A percentile compares a stretch with the other conserved stretches of the same genome.
Evolutionary conservation across 2,113 vertebrate species (phyloP).

Genomic region (Halichoeres trimaculatus): DNA sequence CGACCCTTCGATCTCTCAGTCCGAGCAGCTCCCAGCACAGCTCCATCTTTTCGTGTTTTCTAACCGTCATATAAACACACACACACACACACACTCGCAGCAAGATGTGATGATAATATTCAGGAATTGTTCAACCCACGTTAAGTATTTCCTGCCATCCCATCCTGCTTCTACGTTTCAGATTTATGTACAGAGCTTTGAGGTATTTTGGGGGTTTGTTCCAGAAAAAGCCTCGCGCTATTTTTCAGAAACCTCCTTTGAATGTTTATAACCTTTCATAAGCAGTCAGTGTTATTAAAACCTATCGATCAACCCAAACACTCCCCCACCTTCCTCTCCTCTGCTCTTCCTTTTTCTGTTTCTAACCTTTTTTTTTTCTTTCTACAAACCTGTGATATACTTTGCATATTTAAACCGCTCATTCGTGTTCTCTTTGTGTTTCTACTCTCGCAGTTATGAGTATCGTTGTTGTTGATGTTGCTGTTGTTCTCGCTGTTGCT

Average conservation of each 20-base stretch:
- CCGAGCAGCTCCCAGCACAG: conserved; percentile 67
- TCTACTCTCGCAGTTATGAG: conserved; percentile 74
- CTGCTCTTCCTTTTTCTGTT: conserved; percentile 33
- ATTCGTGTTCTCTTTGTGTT: conserved; percentile 76
- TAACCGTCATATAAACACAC: conserved; percentile 41
- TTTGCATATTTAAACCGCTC: conserved; percentile 84
- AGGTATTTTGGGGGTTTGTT: conserved; percentile 65
- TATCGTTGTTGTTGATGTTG: conserved; percentile 78
- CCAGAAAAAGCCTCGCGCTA: conserved; percentile 49
- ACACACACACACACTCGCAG: conserved; percentile 24
- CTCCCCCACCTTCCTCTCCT: not conserved
- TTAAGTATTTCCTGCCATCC: conserved; percentile 45
- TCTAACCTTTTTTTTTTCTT: conserved; percentile 73
- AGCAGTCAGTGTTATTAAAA: conserved; percentile 76
- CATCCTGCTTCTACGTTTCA: conserved; percentile 10
- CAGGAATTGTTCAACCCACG: conserved; percentile 52
- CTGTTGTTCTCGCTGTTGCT: conserved; percentile 75
- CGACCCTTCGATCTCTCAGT: conserved; percentile 43
- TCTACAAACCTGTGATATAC: conserved; percentile 80
- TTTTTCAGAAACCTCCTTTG: conserved; percentile 69
- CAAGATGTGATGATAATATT: conserved; percentile 47
- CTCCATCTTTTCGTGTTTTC: conserved; percentile 23
- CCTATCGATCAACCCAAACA: conserved; percentile 37
- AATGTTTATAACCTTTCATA: conserved; percentile 80
- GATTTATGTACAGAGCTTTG: conserved; percentile 68